Evolutionary conservation across 2,797 vertebrate genomes (phyloP).

Genomic region (Tenualosa ilisha): DNA sequence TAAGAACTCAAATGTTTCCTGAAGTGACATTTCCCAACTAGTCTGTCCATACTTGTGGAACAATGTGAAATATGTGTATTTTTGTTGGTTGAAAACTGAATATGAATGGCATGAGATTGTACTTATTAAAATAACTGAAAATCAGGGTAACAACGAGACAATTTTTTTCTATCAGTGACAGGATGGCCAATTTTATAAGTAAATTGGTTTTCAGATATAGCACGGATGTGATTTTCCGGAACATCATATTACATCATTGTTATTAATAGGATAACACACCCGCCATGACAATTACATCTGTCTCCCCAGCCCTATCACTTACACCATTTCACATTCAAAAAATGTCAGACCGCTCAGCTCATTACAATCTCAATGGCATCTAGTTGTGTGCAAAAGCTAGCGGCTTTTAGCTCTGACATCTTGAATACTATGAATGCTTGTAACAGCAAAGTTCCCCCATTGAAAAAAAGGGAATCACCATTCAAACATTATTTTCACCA

Average conservation of each 20-base stretch:
- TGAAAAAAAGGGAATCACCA: neutral
- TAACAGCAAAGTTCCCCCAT: neutral
- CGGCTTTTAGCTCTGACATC: neutral
- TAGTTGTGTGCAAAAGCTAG: neutral
- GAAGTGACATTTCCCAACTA: slow-evolving; percentile 64
- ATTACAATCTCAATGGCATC: neutral
- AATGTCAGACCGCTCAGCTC: neutral
- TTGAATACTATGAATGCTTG: neutral
- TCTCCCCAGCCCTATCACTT: neutral
- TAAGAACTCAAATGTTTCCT: slow-evolving; percentile 61
- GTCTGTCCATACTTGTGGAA: neutral
- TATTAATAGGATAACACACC: slow-evolving; percentile 7
- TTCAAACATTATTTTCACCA: neutral
- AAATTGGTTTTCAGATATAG: slow-evolving; percentile 16
- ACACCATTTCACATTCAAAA: neutral
- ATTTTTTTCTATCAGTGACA: slow-evolving; percentile 9
- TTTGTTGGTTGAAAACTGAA: neutral
- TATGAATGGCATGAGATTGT: neutral
- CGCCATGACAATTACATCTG: neutral
- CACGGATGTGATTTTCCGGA: neutral
- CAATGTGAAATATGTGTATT: neutral
- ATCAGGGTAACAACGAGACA: neutral
- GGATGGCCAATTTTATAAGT: slow-evolving; percentile 15
- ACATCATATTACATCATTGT: slow-evolving; percentile 17
- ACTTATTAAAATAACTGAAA: slow-evolving; percentile 10